Conservation (phyloP, 2,888 invertebrate genomes). For the Ctena decussata region DNA sequence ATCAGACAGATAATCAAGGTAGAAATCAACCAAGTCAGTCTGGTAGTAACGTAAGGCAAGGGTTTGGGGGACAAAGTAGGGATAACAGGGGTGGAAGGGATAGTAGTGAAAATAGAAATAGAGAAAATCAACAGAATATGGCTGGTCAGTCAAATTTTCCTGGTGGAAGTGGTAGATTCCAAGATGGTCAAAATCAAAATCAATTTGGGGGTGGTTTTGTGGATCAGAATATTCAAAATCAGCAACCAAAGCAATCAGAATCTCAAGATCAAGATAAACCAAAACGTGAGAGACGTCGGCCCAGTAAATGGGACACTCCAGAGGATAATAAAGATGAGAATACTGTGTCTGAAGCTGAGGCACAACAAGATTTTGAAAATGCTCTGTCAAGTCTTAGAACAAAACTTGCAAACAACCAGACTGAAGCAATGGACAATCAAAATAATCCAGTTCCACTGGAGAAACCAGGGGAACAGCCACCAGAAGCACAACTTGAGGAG, state of each 20-base stretch:
- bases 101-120: neutral
- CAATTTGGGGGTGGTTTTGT: constrained; percentile 27
- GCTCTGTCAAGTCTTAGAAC: constrained; percentile 55
- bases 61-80: constrained; percentile 32
- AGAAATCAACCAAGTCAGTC: constrained; percentile 26
- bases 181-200: constrained; percentile 32
- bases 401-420: constrained; percentile 60
- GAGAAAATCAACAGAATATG: neutral
- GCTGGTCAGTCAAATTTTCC: neutral
- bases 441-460: neutral
- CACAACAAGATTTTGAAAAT: constrained; percentile 62
- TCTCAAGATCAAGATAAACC: constrained; percentile 19
- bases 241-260: neutral
- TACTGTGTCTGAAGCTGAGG: constrained; percentile 47
- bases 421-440: neutral
- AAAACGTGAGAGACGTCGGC: constrained; percentile 69
- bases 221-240: constrained; percentile 32
- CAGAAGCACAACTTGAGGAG: neutral
- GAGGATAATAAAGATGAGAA: constrained; percentile 59
- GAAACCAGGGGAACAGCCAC: neutral
- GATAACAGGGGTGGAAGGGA: constrained; percentile 5
- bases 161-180: neutral
- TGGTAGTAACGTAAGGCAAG: constrained; percentile 2
- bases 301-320: constrained; percentile 76
- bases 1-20: constrained; percentile 8